phyloP scores from a whole-genome alignment of 2,888 invertebrate species.

The Phasia obesa region DNA sequence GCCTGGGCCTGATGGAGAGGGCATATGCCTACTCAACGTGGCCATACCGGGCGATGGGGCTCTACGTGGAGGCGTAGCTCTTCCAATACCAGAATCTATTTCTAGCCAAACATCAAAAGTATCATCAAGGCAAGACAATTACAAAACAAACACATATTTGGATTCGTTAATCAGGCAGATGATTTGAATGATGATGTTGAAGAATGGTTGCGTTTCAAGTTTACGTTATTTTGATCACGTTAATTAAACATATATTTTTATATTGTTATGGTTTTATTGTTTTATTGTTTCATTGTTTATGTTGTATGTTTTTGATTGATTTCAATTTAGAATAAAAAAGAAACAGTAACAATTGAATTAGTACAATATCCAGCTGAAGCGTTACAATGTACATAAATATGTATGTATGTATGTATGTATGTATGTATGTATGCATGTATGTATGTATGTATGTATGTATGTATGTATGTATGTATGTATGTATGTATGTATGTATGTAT shows the following conservation, averaged over 20 bases:
- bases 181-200: constrained; percentile 41
- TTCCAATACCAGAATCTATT: constrained; percentile 93
- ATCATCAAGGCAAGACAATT: constrained; percentile 62
- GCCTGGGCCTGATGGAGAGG: constrained; percentile 93
- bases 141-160: constrained; percentile 49
- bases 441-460: background rate
- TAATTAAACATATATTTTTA: constrained; percentile 10
- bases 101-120: constrained; percentile 82
- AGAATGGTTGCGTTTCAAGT: constrained; percentile 33
- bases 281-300: constrained; percentile 12
- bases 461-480: background rate
- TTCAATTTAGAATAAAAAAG: constrained; percentile 54
- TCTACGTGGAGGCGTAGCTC: constrained; percentile 93
- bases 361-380: constrained; percentile 34
- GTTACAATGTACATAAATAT: background rate
- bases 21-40: constrained; percentile 87
- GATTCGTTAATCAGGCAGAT: constrained; percentile 43
- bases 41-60: constrained; percentile 93
- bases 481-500: background rate
- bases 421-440: background rate
- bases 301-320: constrained; percentile 42
- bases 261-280: constrained; percentile 4
- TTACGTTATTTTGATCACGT: constrained; percentile 32
- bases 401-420: background rate
- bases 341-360: constrained; percentile 54